Conservation (phyloP, 2,113 vertebrate species). For the Rhea pennata region DNA sequence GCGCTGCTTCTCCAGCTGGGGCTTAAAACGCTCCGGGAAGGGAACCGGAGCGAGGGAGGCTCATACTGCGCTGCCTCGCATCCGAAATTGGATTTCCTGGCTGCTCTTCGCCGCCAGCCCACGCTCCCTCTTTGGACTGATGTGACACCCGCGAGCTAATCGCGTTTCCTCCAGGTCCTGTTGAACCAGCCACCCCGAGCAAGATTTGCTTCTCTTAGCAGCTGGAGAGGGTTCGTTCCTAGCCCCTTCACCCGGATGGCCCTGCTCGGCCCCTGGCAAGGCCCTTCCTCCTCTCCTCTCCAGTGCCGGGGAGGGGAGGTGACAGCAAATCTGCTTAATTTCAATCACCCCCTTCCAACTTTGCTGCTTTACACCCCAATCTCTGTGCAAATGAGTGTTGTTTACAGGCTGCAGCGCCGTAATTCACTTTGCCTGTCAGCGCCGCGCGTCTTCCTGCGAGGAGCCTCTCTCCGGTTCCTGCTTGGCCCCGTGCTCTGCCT, state of each 20-base stretch:
- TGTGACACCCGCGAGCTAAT: neutral
- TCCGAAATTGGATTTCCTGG: too few relatives aligned
- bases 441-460: neutral
- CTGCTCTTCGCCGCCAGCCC: too few relatives aligned
- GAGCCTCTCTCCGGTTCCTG: neutral
- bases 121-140: too few relatives aligned
- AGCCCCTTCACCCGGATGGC: too few relatives aligned
- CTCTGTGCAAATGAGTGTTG: accelerated
- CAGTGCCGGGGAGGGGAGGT: neutral
- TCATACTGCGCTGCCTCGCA: too few relatives aligned
- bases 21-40: too few relatives aligned
- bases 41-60: too few relatives aligned
- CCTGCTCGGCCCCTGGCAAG: neutral
- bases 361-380: neutral
- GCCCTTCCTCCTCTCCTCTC: neutral
- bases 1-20: too few relatives aligned
- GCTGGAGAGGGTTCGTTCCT: too few relatives aligned
- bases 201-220: too few relatives aligned
- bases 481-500: neutral
- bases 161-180: neutral
- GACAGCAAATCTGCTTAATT: neutral
- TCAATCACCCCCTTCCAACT: neutral
- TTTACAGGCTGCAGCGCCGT: neutral
- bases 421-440: too few relatives aligned
- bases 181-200: too few relatives aligned